Evolutionary conservation across 2,113 vertebrate species (phyloP).

Genomic region (Myrmecophaga tridactyla): DNA sequence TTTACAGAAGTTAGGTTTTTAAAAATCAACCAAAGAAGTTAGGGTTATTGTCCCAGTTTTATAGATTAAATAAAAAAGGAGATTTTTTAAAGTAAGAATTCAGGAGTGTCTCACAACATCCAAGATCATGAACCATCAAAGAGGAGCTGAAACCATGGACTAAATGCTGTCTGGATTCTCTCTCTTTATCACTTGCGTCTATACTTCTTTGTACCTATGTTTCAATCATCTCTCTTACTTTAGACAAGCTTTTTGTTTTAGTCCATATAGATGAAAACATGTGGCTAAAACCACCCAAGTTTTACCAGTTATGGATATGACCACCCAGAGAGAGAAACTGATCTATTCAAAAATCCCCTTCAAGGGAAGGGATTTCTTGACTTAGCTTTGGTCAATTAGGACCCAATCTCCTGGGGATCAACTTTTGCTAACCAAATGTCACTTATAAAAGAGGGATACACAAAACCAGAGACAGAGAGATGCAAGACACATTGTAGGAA

Average conservation of each 20-base stretch:
- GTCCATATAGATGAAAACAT: neutral
- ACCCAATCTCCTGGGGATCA: neutral
- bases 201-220: neutral
- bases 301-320: conserved; percentile 19
- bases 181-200: neutral
- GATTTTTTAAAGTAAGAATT: neutral
- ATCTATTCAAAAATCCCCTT: neutral
- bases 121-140: neutral
- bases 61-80: neutral
- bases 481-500: neutral
- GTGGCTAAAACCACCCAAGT: neutral
- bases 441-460: neutral
- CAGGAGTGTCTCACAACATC: neutral
- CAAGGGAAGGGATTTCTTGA: neutral
- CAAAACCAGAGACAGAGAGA: neutral
- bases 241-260: neutral
- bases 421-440: neutral
- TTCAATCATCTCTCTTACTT: neutral
- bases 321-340: neutral
- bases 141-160: neutral
- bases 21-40: neutral
- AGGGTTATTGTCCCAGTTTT: neutral
- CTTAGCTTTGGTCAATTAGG: neutral
- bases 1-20: neutral
- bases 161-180: neutral